Conservation (phyloP, 2,888 invertebrate species). For the Macaria liturata region DNA sequence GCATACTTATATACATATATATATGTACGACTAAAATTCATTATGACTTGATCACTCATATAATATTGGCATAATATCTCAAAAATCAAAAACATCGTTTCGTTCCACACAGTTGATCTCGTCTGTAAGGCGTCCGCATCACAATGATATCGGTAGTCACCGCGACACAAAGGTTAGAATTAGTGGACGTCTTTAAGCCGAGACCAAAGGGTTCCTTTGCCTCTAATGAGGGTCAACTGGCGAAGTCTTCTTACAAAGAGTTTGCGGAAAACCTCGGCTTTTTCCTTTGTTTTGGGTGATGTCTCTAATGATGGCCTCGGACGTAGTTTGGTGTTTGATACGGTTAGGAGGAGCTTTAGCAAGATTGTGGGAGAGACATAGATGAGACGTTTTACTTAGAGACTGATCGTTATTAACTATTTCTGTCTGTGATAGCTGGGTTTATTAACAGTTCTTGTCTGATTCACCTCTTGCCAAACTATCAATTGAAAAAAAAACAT, state of each 20-base stretch:
- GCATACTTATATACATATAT: too few relatives aligned
- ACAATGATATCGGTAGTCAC: conserved; percentile 44
- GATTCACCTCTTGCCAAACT: too few relatives aligned
- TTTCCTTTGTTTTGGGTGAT: conserved; percentile 36
- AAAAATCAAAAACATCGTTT: too few relatives aligned
- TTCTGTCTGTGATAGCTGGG: too few relatives aligned
- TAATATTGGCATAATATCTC: too few relatives aligned
- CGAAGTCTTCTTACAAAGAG: conserved; percentile 50
- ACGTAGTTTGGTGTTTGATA: conserved; percentile 20
- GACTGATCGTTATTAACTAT: too few relatives aligned
- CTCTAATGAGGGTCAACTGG: conserved; percentile 58
- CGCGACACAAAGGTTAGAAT: conserved; percentile 43
- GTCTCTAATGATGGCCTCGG: conserved; percentile 33
- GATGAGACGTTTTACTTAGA: too few relatives aligned
- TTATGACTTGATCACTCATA: too few relatives aligned
- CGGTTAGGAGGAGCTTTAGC: conserved; percentile 4
- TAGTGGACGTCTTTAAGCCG: conserved; percentile 51
- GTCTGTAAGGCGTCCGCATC: conserved; percentile 1
- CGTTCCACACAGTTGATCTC: too few relatives aligned
- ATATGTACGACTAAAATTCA: too few relatives aligned
- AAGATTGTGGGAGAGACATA: neutral
- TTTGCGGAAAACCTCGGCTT: conserved; percentile 39
- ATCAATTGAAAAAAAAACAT: too few relatives aligned
- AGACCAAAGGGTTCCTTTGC: conserved; percentile 44
- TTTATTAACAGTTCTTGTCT: too few relatives aligned